Evolutionary conservation across 2,888 invertebrate species (phyloP), one percentile per base, ranked within the genome.

Genomic region (Digitonthophagus gazella): DNA sequence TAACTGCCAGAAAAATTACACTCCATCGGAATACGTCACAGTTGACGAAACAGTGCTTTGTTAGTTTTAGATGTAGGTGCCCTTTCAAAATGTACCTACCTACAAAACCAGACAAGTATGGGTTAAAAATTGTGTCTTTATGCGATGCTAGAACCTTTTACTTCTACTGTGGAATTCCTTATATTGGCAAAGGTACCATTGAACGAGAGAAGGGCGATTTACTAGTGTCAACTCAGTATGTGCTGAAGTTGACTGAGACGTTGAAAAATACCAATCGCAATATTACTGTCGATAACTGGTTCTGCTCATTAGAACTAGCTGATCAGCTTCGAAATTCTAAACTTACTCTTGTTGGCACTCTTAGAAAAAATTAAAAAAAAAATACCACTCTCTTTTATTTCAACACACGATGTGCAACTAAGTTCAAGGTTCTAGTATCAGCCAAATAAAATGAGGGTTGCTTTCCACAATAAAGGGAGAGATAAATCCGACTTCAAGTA

Each of bases 71-170:
- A 14, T 76, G 76, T 0, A 64, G 73, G 15, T 76, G 76, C 64
- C 57, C 20, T 2, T 77, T 78, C 67, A 67, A 73, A 4, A 74
- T 76, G 71, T 78, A 76, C 65, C 75, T 78, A 11, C 76, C 76
- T 69, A 71, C 74, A 6, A 79, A 80, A 71, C 77, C 78, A 4
- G 77, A 78, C 57, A 78, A 77, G 71, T 80, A 80, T 71, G 80
- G 79, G 4, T 66, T 80, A 20, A 81, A 81, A 74, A 74, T 82
- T 15, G 67, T 75, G 65, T 75, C 75, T 69, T 67, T 80, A 61
- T 78, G 78, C 57, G 80, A 81, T 71, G 76, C 77, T 67, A 69
- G 58, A 14, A 79, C 79, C 18, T 73, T 71, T n/a, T 80, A 80
- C 71, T 74, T 81, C 75, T 58, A 78, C 18, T 74, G 75, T 73